A percentile compares a stretch with the other conserved stretches of the same genome.
Conservation (phyloP, 2,113 vertebrate species). For the Paracanthobrama guichenoti region DNA sequence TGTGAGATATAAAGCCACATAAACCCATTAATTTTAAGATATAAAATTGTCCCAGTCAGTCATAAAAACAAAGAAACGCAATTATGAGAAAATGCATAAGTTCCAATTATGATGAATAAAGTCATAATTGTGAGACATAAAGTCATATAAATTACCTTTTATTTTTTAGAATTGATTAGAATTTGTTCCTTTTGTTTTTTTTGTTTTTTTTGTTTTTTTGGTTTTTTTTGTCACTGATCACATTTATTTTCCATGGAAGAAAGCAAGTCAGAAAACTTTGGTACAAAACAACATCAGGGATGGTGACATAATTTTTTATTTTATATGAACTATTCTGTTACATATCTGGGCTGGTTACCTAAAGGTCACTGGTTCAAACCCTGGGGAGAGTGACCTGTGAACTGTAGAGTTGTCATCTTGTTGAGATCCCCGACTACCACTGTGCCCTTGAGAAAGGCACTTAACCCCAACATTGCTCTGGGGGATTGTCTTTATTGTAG, state of each 20-base stretch:
- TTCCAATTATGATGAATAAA: neutral
- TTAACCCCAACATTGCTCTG: neutral
- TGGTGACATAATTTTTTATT: neutral
- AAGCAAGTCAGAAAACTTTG: neutral
- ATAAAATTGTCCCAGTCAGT: too few species aligned
- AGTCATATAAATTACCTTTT: too few species aligned
- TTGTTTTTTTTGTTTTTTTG: too few species aligned
- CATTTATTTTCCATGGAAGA: too few species aligned
- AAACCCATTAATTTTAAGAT: neutral
- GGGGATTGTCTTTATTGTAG: neutral
- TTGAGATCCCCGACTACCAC: neutral
- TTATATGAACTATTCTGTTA: neutral
- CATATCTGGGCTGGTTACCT: neutral
- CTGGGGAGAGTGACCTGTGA: neutral
- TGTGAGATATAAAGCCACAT: neutral
- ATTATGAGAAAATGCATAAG: neutral
- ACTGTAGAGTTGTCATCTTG: neutral
- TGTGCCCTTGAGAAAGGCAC: neutral
- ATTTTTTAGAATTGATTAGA: neutral
- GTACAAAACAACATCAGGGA: neutral
- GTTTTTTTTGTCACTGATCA: too few species aligned
- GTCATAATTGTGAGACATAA: neutral
- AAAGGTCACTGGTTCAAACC: neutral
- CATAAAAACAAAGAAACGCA: too few species aligned
- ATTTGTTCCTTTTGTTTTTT: neutral